phyloP scores from a whole-genome alignment of 2,888 invertebrate genomes.

The Pharmacophagus antenor region DNA sequence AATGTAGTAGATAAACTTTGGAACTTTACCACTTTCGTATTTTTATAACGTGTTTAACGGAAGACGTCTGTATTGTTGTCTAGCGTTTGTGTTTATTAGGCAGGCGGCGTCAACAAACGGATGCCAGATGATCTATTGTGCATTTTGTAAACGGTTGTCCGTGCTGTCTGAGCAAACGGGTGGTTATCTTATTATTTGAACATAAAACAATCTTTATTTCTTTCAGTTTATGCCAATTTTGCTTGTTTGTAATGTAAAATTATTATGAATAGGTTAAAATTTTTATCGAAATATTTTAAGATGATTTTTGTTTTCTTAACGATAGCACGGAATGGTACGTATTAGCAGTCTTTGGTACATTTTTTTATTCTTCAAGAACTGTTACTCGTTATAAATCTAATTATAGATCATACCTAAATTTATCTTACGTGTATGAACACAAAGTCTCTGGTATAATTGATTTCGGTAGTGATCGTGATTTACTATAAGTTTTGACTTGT shows the following conservation, averaged over 20 bases:
- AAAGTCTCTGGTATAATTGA: not conserved
- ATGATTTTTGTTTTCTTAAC: too few relatives aligned
- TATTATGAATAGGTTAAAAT: too few relatives aligned
- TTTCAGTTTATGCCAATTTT: not conserved
- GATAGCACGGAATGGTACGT: too few relatives aligned
- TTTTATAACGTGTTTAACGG: conserved; percentile 1
- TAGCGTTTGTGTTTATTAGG: conserved; percentile 53
- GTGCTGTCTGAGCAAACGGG: conserved; percentile 48
- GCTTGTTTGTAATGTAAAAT: not conserved
- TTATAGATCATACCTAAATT: too few relatives aligned
- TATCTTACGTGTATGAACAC: not conserved
- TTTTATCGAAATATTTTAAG: too few relatives aligned
- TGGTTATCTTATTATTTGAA: conserved; percentile 35
- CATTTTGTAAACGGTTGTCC: conserved; percentile 54
- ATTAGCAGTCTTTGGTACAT: too few relatives aligned
- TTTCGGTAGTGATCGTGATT: not conserved
- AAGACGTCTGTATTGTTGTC: conserved; percentile 36
- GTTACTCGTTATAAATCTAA: too few relatives aligned
- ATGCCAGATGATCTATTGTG: conserved; percentile 71
- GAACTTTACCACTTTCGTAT: not conserved
- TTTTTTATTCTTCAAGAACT: too few relatives aligned
- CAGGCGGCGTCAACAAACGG: conserved; percentile 59
- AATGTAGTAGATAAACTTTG: not conserved
- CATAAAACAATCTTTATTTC: conserved; percentile 7
- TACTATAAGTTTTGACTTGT: not conserved